Evolutionary conservation across 1,140 invertebrate species (phyloP).

Genomic region (Philotrypesis tridentata): DNA sequence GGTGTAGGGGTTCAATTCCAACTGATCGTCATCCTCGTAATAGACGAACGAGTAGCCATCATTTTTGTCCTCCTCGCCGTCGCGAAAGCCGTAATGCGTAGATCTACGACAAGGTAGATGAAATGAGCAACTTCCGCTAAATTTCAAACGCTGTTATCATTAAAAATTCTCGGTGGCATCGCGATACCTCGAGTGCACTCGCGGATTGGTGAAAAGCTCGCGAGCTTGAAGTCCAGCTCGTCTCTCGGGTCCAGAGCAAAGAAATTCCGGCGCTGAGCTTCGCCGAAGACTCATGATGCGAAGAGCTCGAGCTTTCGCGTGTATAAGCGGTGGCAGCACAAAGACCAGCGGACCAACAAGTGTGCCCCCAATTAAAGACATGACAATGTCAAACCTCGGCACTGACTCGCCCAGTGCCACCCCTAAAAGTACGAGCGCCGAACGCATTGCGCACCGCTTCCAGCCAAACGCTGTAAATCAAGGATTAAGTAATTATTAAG

Average conservation of each 20-base stretch:
- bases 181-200: slow-evolving; percentile 59
- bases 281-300: slow-evolving; percentile 47
- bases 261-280: slow-evolving; percentile 51
- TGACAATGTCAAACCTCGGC: slow-evolving; percentile 91
- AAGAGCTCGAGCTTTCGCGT: slow-evolving; percentile 71
- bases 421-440: slow-evolving; percentile 80
- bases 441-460: slow-evolving; percentile 84
- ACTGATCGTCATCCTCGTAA: slow-evolving; percentile 57
- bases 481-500: too few species aligned
- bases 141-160: too few species aligned
- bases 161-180: too few species aligned
- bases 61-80: slow-evolving; percentile 46
- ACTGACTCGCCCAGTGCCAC: slow-evolving; percentile 88
- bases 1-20: slow-evolving; percentile 22
- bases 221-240: slow-evolving; percentile 48
- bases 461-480: slow-evolving; percentile 87
- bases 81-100: slow-evolving; percentile 54
- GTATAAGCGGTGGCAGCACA: slow-evolving; percentile 89
- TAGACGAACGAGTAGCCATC: slow-evolving; percentile 64
- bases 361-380: slow-evolving; percentile 89
- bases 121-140: too few species aligned
- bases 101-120: slow-evolving; percentile 31
- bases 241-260: slow-evolving; percentile 57
- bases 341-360: slow-evolving; percentile 90
- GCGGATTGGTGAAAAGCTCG: slow-evolving; percentile 58